Conservation (phyloP, 2,888 invertebrate genomes). For the Drosophila glabriapex region DNA sequence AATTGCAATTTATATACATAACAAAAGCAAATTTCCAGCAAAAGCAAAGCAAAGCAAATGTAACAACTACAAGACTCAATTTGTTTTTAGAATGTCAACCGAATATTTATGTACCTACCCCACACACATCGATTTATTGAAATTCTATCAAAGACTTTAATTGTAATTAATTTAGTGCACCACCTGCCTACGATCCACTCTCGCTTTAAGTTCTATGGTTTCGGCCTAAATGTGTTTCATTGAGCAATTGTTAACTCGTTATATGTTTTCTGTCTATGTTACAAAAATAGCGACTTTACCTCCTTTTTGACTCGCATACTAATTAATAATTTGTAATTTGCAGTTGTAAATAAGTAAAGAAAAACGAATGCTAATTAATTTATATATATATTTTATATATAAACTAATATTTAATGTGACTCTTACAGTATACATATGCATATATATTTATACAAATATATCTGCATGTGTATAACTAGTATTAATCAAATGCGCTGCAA, state of each 20-base stretch:
- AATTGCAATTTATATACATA: constrained; percentile 48
- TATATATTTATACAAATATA: constrained; percentile 25
- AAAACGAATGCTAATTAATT: constrained; percentile 34
- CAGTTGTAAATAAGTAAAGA: constrained; percentile 64
- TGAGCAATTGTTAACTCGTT: constrained; percentile 77
- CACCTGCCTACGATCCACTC: constrained; percentile 44
- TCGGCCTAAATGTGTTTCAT: constrained; percentile 31
- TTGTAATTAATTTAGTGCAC: constrained; percentile 63
- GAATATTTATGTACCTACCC: constrained; percentile 30
- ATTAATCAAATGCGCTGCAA: constrained; percentile 65
- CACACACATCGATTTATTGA: constrained; percentile 48
- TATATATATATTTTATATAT: constrained; percentile 18
- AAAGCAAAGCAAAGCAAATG: constrained; percentile 67
- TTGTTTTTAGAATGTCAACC: constrained; percentile 55
- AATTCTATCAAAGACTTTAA: constrained; percentile 73
- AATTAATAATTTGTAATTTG: constrained; percentile 43
- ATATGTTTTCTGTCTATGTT: constrained; percentile 65
- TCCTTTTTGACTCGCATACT: constrained; percentile 66
- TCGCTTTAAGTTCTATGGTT: constrained; percentile 61
- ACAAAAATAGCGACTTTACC: constrained; percentile 52
- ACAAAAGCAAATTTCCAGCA: constrained; percentile 55
- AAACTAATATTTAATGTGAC: constrained; percentile 64
- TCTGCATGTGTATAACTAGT: constrained; percentile 54
- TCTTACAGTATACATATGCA: constrained; percentile 51
- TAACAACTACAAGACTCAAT: constrained; percentile 72